Evolutionary conservation across 2,797 vertebrate genomes (phyloP), one percentile per base, ranked within the genome.

Genomic region (Borostomias antarcticus): DNA sequence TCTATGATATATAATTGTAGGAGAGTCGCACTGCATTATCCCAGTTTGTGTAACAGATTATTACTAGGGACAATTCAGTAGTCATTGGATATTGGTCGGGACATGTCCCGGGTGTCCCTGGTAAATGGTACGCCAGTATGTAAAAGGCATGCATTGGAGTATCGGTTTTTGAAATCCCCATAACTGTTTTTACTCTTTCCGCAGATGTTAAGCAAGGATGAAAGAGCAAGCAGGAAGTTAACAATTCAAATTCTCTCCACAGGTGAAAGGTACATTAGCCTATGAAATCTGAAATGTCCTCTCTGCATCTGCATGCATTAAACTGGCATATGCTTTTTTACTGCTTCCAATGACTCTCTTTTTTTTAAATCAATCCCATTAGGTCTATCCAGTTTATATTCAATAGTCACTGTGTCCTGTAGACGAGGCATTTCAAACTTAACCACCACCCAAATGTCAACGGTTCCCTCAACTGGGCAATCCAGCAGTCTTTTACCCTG

Each of bases 381-480:
- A 51, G 0, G 48, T 74, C 57, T 56, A n/a, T 66, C 68, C 69
- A 48, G 78, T 80, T 82, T 82, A 75, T 40, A 33, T 73, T 73
- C 50, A 3, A 43, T 2, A 57, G n/a, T 21, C n/a, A 56, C 48
- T 59, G 64, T 72, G 74, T 84, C 75, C 79, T 80, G 76, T 74
- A 68, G 82, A 72, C 43, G 29, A 69, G 25, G 35, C 19, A 58
- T 80, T 88, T 76, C 85, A 84, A 80, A 77, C 75, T 85, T 86
- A 83, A 88, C 76, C 82, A 81, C 76, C 77, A 8, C 56, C 74
- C 64, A 88, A 87, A 89, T 89, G 88, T 85, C 85, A 89, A 75
- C 70, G 74, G 65, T 73, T 80, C 78, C 77, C 81, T 69, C 78
- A 69, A 7, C 25, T 47, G 76, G 78, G 71, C 74, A 68, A 72